Evolutionary conservation across 2,797 vertebrate genomes (phyloP), one percentile per base, ranked within the genome.

Genomic region (Strix occidentalis): DNA sequence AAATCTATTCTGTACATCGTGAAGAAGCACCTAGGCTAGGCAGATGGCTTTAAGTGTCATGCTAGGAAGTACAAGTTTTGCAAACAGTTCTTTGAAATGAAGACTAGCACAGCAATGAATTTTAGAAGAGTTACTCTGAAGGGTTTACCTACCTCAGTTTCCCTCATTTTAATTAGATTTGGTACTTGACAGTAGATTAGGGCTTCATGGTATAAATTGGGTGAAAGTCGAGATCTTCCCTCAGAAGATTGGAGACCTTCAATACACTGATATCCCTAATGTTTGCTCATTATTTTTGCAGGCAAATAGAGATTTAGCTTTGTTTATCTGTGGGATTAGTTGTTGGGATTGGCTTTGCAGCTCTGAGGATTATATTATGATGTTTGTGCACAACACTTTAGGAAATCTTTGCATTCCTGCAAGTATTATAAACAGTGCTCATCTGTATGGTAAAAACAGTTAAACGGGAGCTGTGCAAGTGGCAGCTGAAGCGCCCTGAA

Each of bases 301-400:
- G 95, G 92, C 93, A 91, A 95, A 95, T 76, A 66, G 96, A 95
- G 96, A 45, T 96, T 97, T 96, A 91, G 87, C 87, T 94, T 92
- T 86, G 96, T 96, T 97, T 96, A 89, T 97, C 96, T 95, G 51
- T 20, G 51, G 93, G 96, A 97, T 97, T 96, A 97, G 92, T 88
- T 69, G 39, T 31, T 63, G 90, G 89, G 96, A 94, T 96, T 97
- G 95, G 92, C 94, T 96, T 81, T 71, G 94, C 58, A 88, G 90
- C 92, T 84, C 87, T 13, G 48, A 48, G 96, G 96, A 97, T 97
- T 96, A 93, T 94, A 57, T 93, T 85, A 5, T 45, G 76, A 89
- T 94, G 87, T 89, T 91, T 81, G 89, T 92, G 93, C 89, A 31
- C 95, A 53, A 69, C 84, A 69, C 95, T 97, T 92, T 0, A 64